Base-by-base conservation (phyloP, 2,797 vertebrate genomes). In the Muscicapa comitata region DNA sequence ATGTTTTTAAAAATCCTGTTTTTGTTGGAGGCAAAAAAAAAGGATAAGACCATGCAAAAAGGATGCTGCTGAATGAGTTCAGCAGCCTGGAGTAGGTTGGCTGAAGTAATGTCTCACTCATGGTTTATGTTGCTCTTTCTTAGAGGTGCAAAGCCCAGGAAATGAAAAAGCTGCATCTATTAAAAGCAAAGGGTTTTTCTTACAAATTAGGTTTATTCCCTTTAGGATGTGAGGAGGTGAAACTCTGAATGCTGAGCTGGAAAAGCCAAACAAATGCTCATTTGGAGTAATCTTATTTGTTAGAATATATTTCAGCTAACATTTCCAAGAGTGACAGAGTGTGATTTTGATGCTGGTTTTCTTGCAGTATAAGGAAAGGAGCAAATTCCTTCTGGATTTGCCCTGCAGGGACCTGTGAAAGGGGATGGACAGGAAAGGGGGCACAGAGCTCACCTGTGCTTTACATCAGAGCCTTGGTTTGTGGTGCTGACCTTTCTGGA, bases 81-180 rank as follows among this genome's bases (percentile, higher is more conserved):
- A 75, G 54, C 43, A 58, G 81, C 18, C 45, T 43, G 81, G 21
- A 71, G 57, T 40, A 38, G 19, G 18, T 2, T 76, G 67, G 51
- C 40, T 51, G 88, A 84, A 78, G 40, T 28, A 37, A 89, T 10
- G 24, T 82, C 88, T 79, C 42, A 9, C 42, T 76, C 48, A 11
- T 28, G n/a, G 70, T 17, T 94, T 68, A 18, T 40, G 24, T 38
- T 88, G 85, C 47, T 68, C 19, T 42, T 73, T 61, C 73, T 63
- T n/a, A 17, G 72, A 83, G 53, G 13, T 85, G 65, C 75, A 95
- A 92, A 94, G 71, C 43, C 50, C 77, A 67, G 74, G 74, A 95
- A 95, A 92, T 94, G 63, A 85, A 97, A 95, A 76, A 54, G 21
- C 47, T 92, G 21, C 26, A 26, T 51, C 55, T 55, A 63, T 87